Conservation (phyloP, 2,113 vertebrate genomes). For the Ginglymostoma cirratum region DNA sequence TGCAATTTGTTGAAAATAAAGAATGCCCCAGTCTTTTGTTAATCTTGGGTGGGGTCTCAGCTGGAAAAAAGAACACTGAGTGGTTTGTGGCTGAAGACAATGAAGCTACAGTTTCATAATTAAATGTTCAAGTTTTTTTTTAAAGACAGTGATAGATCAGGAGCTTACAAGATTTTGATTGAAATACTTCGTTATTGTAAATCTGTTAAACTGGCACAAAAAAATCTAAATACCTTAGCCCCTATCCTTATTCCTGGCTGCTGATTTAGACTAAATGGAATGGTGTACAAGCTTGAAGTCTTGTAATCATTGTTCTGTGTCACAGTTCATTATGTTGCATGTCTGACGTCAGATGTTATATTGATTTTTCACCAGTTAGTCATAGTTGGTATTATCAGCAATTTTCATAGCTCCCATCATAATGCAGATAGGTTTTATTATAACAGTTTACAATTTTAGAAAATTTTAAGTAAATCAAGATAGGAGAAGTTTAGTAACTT, state of each 20-base stretch:
- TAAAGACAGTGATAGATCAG: not conserved
- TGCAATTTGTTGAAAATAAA: not conserved
- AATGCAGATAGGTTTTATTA: not conserved
- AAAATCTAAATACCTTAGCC: not conserved
- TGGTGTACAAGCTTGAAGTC: not conserved
- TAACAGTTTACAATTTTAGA: not conserved
- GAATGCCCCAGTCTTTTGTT: not conserved
- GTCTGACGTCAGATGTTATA: not conserved
- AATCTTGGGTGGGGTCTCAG: not conserved
- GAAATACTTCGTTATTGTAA: not conserved
- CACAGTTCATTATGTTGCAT: not conserved
- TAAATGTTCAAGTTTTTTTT: not conserved
- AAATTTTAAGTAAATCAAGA: not conserved
- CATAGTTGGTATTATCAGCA: not conserved
- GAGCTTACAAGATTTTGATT: not conserved
- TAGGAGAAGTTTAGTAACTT: not conserved
- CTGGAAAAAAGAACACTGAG: not conserved
- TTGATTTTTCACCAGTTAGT: not conserved
- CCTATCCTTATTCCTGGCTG: not conserved
- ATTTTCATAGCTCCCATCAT: not conserved
- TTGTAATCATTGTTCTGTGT: not conserved
- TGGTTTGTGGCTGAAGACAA: not conserved
- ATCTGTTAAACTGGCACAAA: not conserved
- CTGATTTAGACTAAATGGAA: not conserved
- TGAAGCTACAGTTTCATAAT: not conserved